Evolutionary conservation across 92 coral and sea anemone species (phyloP), one percentile per base, ranked within the genome.

Genomic region (Paramuricea clavata): DNA sequence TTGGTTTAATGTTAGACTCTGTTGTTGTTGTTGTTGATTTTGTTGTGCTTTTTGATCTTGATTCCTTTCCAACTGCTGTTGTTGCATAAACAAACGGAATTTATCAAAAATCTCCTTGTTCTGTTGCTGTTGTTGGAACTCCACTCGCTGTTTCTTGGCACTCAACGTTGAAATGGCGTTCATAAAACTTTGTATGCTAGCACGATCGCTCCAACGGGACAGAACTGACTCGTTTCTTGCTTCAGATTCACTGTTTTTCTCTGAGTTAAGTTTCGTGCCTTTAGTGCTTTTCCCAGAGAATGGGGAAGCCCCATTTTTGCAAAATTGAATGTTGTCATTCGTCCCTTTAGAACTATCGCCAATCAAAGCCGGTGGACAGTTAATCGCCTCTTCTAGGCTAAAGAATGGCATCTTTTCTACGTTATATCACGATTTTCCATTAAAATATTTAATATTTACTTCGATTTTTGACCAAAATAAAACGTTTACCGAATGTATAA

Each of bases 121-220:
- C 39, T 62, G 42, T 39, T 65, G 17, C 19, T 28, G 42, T 49
- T 86, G 52, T 33, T 47, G 64, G 34, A 28, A 13, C 50, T 64
- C 52, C 49, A 76, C 16, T 25, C 34, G 49, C 25, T 87, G 21
- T 12, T 65, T 60, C 26, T 13, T 33, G 27, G 22, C 67, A 33
- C 47, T 50, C 47, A 76, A 49, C 22, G 42, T 32, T 32, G 68
- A 50, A 15, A 76, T 60, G 0, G 42, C 8, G n/a, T 76, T 76
- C 68, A 76, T 76, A 17, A 76, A 76, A 25, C 41, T 28, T 76
- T 76, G 82, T 4, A 76, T 47, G n/a, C 44, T 76, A 4, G 82
- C 44, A 28, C 82, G 65, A 3, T 54, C 82, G 32, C 68, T 28
- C 67, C 82, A 76, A 32, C 67, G 12, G 15, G 68, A 50, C 44